Conservation (phyloP, 2,888 invertebrate species). For the Leptopilina myrica region DNA sequence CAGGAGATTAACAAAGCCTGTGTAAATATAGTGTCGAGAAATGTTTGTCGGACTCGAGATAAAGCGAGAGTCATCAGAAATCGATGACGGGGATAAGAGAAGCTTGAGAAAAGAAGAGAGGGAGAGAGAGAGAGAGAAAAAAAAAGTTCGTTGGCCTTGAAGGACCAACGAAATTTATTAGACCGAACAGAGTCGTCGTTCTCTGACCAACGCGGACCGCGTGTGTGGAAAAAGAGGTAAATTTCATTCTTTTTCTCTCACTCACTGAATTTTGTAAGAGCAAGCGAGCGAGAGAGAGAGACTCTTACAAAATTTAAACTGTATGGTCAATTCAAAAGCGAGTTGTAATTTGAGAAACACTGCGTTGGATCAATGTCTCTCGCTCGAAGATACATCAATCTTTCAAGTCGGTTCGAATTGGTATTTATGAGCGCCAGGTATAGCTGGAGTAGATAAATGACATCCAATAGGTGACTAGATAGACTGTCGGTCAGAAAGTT, state of each 20-base stretch:
- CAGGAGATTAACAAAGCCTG: slow-evolving; percentile 35
- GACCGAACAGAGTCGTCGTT: slow-evolving; percentile 6
- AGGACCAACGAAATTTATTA: slow-evolving; percentile 32
- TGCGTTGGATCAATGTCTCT: slow-evolving; percentile 39
- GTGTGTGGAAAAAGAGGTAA: slow-evolving; percentile 26
- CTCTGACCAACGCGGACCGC: neutral
- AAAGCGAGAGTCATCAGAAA: slow-evolving; percentile 40
- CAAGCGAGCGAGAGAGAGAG: too few species aligned
- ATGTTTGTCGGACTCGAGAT: slow-evolving; percentile 34
- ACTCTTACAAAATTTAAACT: too few species aligned
- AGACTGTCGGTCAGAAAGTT: slow-evolving; percentile 39
- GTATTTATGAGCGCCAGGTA: slow-evolving; percentile 34
- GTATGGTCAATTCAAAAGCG: neutral
- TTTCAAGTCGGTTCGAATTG: slow-evolving; percentile 35
- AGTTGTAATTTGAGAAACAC: slow-evolving; percentile 39
- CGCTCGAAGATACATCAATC: slow-evolving; percentile 37
- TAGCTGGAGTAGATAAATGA: slow-evolving; percentile 38
- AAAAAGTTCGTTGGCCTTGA: slow-evolving; percentile 38
- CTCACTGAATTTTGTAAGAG: neutral
- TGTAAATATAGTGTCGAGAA: slow-evolving; percentile 38
- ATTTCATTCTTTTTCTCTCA: slow-evolving; percentile 10
- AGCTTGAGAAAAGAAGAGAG: slow-evolving; percentile 26
- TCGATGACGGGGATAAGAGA: slow-evolving; percentile 37
- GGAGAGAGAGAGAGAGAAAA: neutral
- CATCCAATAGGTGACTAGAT: slow-evolving; percentile 37